A percentile compares a stretch with the other conserved stretches of the same genome.
Conservation (phyloP, 2,888 invertebrate species). For the Caenorhabditis zanzibari region DNA sequence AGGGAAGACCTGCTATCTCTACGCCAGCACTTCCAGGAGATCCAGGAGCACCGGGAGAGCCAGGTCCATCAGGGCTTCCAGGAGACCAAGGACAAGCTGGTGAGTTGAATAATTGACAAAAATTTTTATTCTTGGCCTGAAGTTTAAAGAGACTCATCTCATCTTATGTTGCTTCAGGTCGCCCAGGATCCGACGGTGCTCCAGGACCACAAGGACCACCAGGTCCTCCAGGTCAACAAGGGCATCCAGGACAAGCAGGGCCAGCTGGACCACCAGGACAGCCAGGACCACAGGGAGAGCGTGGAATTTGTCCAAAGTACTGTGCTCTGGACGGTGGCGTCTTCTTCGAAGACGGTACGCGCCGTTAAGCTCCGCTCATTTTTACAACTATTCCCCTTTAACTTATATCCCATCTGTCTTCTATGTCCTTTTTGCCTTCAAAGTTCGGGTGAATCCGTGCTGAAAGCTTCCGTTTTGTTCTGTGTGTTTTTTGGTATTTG, state of each 20-base stretch:
- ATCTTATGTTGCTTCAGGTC: constrained; percentile 66
- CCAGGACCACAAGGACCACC: constrained; percentile 79
- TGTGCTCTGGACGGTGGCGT: constrained; percentile 81
- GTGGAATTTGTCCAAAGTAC: constrained; percentile 77
- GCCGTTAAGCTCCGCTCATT: constrained; percentile 60
- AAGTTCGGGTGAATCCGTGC: constrained; percentile 63
- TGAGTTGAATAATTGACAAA: constrained; percentile 8
- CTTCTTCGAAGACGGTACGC: constrained; percentile 82
- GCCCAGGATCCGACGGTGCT: constrained; percentile 76
- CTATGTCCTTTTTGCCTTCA: constrained; percentile 45
- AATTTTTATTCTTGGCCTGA: too few species aligned
- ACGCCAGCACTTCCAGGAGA: constrained; percentile 83
- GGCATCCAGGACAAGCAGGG: constrained; percentile 76
- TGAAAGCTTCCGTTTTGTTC: constrained; percentile 8
- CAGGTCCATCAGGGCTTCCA: constrained; percentile 81
- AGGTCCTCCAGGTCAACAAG: constrained; percentile 77
- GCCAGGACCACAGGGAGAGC: constrained; percentile 79
- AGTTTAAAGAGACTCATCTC: too few species aligned
- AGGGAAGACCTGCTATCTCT: constrained; percentile 82
- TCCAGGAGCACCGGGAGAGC: constrained; percentile 82
- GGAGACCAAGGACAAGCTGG: constrained; percentile 79
- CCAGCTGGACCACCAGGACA: constrained; percentile 77
- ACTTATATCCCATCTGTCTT: constrained; percentile 18
- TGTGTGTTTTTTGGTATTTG: too few species aligned
- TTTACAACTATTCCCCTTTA: background rate